Evolutionary conservation across 2,888 invertebrate species (phyloP).

Genomic region (Phania funesta): DNA sequence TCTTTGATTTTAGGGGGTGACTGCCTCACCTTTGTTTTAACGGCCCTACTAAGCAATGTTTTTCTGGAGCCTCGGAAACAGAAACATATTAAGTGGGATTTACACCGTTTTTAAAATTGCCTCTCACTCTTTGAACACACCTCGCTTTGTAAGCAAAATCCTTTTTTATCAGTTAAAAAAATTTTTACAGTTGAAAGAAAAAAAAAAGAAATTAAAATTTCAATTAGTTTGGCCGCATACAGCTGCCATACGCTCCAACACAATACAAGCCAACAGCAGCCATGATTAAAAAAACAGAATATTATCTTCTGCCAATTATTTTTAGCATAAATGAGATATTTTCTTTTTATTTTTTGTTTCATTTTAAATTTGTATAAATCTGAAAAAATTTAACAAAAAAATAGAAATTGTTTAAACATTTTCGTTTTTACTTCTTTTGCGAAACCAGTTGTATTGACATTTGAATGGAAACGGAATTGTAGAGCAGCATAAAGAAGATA

Average conservation of each 20-base stretch:
- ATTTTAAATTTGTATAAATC: neutral
- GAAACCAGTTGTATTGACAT: constrained; percentile 15
- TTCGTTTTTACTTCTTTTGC: neutral
- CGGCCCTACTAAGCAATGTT: too few species aligned
- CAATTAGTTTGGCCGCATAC: constrained; percentile 27
- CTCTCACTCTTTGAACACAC: too few species aligned
- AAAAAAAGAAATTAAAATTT: too few species aligned
- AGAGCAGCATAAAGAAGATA: constrained; percentile 1
- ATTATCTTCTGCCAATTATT: constrained; percentile 49
- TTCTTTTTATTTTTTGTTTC: neutral
- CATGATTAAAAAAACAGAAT: neutral
- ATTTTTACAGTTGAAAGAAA: constrained; percentile 22
- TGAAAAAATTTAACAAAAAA: neutral
- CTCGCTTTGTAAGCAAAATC: too few species aligned
- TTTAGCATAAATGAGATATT: neutral
- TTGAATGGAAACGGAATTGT: constrained; percentile 31
- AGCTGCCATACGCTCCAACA: neutral
- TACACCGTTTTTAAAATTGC: too few species aligned
- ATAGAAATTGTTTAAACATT: neutral
- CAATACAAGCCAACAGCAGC: neutral
- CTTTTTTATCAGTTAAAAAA: neutral
- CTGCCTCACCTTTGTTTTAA: too few species aligned
- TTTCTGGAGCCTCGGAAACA: too few species aligned
- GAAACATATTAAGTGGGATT: too few species aligned
- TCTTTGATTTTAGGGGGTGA: too few species aligned